A percentile compares a stretch with the other conserved stretches of the same genome.
These are phyloP conservation scores for Sinella curviseta DNA, from an alignment of 1,140 invertebrate species.

Conservation along the genomic window DNA sequence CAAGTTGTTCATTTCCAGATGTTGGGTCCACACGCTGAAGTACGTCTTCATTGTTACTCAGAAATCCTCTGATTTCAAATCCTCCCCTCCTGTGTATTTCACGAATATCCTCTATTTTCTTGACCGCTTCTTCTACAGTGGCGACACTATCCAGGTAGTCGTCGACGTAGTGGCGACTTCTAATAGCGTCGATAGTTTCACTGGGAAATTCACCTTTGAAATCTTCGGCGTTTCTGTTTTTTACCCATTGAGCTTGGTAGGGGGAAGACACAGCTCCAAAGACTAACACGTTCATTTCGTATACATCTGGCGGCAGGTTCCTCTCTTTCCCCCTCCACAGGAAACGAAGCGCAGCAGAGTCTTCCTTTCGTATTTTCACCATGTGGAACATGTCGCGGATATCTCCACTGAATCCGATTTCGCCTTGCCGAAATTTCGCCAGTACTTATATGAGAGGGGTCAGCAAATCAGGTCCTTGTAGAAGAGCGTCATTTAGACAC, in stretches of 20 bases:
- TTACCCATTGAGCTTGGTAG: constrained; percentile 35
- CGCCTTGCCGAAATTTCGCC: not conserved
- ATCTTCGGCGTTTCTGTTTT: constrained; percentile 34
- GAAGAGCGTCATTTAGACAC: not conserved
- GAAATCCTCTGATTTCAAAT: not conserved
- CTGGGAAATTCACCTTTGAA: constrained; percentile 16
- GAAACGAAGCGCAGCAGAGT: constrained; percentile 41
- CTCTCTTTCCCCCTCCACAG: constrained; percentile 41
- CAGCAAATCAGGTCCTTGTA: constrained; percentile 10
- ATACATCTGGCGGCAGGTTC: constrained; percentile 28
- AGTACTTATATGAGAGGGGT: not conserved
- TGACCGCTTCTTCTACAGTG: constrained; percentile 1
- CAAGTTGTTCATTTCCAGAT: not conserved
- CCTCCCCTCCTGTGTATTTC: constrained; percentile 16
- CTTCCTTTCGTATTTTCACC: constrained; percentile 25
- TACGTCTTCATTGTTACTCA: not conserved
- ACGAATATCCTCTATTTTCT: not conserved
- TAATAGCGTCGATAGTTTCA: constrained; percentile 1
- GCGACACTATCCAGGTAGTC: constrained; percentile 37
- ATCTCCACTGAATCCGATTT: not conserved
- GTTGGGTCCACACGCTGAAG: not conserved
- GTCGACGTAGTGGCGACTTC: constrained; percentile 43
- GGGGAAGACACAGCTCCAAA: constrained; percentile 48
- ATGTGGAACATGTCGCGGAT: constrained; percentile 20
- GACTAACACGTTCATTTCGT: constrained; percentile 41